These are phyloP conservation scores for Eurystomus glaucurus DNA, from an alignment of 2,797 vertebrate species.

Conservation along the genomic window DNA sequence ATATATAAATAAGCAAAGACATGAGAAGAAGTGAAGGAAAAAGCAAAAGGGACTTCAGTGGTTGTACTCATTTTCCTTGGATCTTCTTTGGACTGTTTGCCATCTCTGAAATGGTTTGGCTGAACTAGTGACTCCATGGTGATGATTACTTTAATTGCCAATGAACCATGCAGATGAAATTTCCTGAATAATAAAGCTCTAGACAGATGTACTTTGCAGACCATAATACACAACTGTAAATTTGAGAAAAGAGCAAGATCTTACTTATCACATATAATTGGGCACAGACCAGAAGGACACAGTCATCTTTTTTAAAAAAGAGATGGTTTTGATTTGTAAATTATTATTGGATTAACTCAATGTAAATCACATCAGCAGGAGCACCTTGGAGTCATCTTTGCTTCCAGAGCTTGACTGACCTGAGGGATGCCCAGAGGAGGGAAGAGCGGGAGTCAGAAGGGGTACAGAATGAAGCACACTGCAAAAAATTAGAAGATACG, in stretches of 20 bases:
- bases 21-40: not conserved
- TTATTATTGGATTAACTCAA: not conserved
- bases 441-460: not conserved
- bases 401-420: not conserved
- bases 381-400: not conserved
- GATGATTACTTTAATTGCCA: conserved; percentile 56
- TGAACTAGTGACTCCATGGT: conserved; percentile 10
- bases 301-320: not conserved
- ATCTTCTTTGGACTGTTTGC: not conserved
- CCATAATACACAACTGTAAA: not conserved
- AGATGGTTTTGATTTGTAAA: not conserved
- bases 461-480: not conserved
- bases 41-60: not conserved
- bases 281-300: not conserved
- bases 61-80: not conserved
- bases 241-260: not conserved
- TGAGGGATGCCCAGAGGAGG: not conserved
- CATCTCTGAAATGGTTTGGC: not conserved
- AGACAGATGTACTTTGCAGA: not conserved
- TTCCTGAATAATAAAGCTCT: conserved; percentile 26
- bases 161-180: not conserved
- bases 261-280: not conserved
- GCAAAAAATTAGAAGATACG: not conserved
- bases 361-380: not conserved
- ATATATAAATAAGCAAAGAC: not conserved